These are phyloP conservation scores for Corythoichthys intestinalis DNA, from an alignment of 2,113 vertebrate genomes.

Conservation along the genomic window DNA sequence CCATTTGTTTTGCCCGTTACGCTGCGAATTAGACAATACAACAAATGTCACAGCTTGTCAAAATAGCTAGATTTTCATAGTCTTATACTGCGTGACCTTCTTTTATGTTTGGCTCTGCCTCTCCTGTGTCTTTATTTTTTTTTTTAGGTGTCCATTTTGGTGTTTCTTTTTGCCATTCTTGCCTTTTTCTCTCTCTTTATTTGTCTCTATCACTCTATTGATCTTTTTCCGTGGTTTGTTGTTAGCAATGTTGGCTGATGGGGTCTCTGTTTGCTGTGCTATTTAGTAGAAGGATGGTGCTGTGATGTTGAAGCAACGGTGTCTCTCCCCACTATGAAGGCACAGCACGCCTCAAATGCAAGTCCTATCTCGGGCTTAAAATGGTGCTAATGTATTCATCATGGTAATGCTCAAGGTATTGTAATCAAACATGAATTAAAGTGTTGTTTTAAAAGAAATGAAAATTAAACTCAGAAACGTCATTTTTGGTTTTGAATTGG, in stretches of 20 bases:
- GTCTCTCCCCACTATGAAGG: conserved; percentile 38
- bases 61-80: conserved; percentile 70
- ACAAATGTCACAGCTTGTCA: conserved; percentile 85
- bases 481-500: neutral
- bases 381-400: conserved; percentile 5
- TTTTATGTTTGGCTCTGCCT: conserved; percentile 41
- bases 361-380: conserved; percentile 39
- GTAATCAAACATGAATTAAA: conserved; percentile 30
- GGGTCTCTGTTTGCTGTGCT: conserved; percentile 64
- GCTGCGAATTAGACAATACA: conserved; percentile 89
- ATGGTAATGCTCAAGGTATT: conserved; percentile 16
- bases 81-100: conserved; percentile 73
- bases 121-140: conserved; percentile 42
- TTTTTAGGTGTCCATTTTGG: conserved; percentile 41
- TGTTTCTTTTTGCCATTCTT: conserved; percentile 18
- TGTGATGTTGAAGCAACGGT: conserved; percentile 37
- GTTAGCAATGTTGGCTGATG: conserved; percentile 63
- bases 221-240: conserved; percentile 48
- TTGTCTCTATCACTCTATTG: conserved; percentile 52
- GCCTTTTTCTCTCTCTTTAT: conserved; percentile 45
- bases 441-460: neutral
- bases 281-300: conserved; percentile 58
- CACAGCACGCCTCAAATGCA: conserved; percentile 50
- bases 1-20: conserved; percentile 56
- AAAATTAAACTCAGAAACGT: neutral